These are phyloP conservation scores for Arbacia lixula DNA, from an alignment of 53 echinoderm and acorn worm species.

Conservation along the genomic window DNA sequence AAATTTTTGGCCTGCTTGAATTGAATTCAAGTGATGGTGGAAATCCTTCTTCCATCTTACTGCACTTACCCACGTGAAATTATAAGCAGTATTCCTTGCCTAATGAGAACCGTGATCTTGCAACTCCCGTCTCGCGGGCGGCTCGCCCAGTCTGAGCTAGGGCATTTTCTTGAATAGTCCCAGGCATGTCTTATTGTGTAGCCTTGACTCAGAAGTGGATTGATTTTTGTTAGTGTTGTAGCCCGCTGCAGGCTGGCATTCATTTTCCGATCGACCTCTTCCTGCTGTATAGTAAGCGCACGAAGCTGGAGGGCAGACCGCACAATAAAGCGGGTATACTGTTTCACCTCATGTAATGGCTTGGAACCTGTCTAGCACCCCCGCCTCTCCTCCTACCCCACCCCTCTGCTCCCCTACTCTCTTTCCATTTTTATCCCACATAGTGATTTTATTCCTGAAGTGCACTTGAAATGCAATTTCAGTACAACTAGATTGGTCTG, in stretches of 20 bases:
- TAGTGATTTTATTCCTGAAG: no score
- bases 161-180: slow-evolving; percentile 24
- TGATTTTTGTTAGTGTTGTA: slow-evolving; percentile 42
- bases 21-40: no score
- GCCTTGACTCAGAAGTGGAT: slow-evolving; percentile 43
- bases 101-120: slow-evolving; percentile 25
- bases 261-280: slow-evolving; percentile 30
- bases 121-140: slow-evolving; percentile 5
- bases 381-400: background rate
- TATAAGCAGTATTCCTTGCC: background rate
- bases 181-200: slow-evolving; percentile 32
- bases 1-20: no score
- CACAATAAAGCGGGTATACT: slow-evolving; percentile 19
- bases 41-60: background rate
- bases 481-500: no score
- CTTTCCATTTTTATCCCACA: no score
- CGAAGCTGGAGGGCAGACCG: background rate
- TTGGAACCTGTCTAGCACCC: background rate
- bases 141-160: no score
- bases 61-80: slow-evolving; percentile 4
- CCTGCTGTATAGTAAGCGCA: slow-evolving; percentile 3
- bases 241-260: slow-evolving; percentile 10
- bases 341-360: background rate
- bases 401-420: background rate
- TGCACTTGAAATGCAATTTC: no score